phyloP scores from a whole-genome alignment of 2,113 vertebrate genomes.

The Tupaia chinensis region DNA sequence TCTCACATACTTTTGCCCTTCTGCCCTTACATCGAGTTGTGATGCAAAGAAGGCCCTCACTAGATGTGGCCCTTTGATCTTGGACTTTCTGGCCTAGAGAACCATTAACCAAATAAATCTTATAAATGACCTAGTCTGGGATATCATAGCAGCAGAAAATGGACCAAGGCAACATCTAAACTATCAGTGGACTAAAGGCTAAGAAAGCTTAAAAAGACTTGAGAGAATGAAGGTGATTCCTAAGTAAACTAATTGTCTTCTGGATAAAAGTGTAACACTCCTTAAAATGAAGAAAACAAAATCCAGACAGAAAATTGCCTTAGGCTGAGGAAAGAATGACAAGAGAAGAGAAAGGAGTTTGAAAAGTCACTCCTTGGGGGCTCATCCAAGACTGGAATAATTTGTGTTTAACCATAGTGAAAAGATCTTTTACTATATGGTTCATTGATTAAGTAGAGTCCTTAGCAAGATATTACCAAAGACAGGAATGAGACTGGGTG shows the following conservation, averaged over 20 bases:
- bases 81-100: too few species aligned
- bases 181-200: neutral
- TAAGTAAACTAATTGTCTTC: conserved; percentile 1
- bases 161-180: neutral
- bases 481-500: neutral
- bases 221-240: neutral
- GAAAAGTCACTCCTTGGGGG: neutral
- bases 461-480: neutral
- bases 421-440: neutral
- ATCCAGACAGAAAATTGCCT: neutral
- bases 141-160: too few species aligned
- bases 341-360: neutral
- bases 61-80: too few species aligned
- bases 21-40: too few species aligned
- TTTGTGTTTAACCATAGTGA: neutral
- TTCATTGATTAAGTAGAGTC: neutral
- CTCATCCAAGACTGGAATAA: neutral
- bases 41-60: too few species aligned
- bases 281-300: conserved; percentile 38
- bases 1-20: too few species aligned
- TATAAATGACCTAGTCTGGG: too few species aligned
- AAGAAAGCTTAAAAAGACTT: conserved; percentile 37
- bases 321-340: neutral
- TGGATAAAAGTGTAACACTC: neutral
- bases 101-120: too few species aligned